Conservation (phyloP, 2,113 vertebrate genomes). For the Gnathonemus longibarbis region DNA sequence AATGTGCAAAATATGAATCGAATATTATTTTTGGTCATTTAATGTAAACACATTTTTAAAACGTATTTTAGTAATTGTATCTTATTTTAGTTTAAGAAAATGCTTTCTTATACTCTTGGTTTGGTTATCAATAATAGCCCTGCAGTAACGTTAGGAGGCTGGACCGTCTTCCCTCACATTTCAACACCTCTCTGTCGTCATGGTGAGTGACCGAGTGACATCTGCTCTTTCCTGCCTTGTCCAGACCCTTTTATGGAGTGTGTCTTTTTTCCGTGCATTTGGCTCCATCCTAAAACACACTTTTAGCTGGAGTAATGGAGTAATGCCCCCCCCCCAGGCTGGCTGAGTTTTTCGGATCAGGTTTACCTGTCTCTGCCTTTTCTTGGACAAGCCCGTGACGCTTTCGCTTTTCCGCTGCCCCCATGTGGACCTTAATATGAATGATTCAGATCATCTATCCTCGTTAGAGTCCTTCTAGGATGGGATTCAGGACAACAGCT, state of each 20-base stretch:
- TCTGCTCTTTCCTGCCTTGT: neutral
- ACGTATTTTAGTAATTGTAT: neutral
- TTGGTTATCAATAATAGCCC: neutral
- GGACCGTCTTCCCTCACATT: neutral
- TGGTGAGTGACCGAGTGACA: neutral
- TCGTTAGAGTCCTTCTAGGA: conserved; percentile 11
- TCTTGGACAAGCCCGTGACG: conserved; percentile 57
- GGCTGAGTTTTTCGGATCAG: neutral
- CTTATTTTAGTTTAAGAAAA: neutral
- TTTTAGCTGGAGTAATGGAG: neutral
- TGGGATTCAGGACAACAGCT: conserved; percentile 53
- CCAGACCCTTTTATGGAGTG: neutral
- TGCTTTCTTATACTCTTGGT: neutral
- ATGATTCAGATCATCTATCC: conserved; percentile 61
- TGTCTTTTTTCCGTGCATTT: neutral
- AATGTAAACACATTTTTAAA: neutral
- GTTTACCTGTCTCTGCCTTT: neutral
- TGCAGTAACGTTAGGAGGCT: neutral
- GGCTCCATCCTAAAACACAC: neutral
- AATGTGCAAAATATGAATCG: neutral
- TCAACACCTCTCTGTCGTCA: neutral
- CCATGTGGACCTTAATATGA: conserved; percentile 60
- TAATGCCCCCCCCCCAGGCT: neutral
- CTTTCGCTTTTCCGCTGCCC: conserved; percentile 53
- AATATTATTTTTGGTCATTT: neutral